Evolutionary conservation across 35 echinoderm and acorn worm species (phyloP).

Genomic region (Diadema setosum): DNA sequence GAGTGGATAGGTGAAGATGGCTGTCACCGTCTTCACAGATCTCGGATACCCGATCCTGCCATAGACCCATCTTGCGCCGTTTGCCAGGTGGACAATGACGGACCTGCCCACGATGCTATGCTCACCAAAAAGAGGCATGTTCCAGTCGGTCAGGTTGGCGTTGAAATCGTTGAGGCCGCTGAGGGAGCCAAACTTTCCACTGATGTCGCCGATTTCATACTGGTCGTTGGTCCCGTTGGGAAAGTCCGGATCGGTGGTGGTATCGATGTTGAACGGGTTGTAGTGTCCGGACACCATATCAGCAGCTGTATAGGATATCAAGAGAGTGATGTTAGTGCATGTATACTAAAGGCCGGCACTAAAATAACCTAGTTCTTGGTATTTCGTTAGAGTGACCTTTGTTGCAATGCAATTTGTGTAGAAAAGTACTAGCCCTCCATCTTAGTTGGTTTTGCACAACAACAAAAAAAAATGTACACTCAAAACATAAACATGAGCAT

Average conservation of each 20-base stretch:
- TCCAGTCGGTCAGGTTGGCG: slow-evolving; percentile 65
- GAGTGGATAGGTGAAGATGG: slow-evolving; percentile 66
- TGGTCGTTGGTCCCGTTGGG: slow-evolving; percentile 57
- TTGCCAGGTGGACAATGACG: slow-evolving; percentile 68
- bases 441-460: too few species aligned
- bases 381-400: too few species aligned
- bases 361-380: too few species aligned
- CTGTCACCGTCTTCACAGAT: slow-evolving; percentile 48
- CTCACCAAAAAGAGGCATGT: slow-evolving; percentile 79
- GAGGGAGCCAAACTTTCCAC: slow-evolving; percentile 84
- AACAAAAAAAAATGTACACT: too few species aligned
- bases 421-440: too few species aligned
- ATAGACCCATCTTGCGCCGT: slow-evolving; percentile 63
- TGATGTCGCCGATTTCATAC: slow-evolving; percentile 91
- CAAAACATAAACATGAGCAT: too few species aligned
- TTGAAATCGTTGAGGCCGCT: background rate
- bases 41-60: slow-evolving; percentile 77
- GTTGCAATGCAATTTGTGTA: too few species aligned
- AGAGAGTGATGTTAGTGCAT: background rate
- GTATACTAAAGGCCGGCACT: too few species aligned
- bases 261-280: slow-evolving; percentile 68
- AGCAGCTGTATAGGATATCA: background rate
- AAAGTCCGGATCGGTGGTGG: background rate
- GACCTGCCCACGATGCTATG: slow-evolving; percentile 84
- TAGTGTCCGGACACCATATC: slow-evolving; percentile 66